phyloP scores from a whole-genome alignment of 1,140 invertebrate species.

The Lepidurus couesii region DNA sequence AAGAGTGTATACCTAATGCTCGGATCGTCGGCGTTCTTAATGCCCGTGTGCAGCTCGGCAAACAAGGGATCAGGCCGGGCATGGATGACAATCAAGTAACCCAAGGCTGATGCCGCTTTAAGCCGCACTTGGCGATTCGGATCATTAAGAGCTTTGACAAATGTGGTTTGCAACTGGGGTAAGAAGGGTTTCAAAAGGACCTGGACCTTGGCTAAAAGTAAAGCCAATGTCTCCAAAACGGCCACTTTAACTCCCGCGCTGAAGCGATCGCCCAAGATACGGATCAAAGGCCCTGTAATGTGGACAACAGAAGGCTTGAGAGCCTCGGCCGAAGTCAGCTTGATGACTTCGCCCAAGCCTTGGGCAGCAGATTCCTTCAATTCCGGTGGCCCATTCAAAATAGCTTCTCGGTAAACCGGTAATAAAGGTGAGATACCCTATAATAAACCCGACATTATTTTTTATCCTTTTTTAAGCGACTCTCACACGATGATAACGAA shows the following conservation, averaged over 20 bases:
- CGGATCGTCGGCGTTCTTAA: conserved; percentile 76
- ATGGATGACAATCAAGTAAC: conserved; percentile 85
- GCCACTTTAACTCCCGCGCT: conserved; percentile 89
- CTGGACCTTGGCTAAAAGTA: conserved; percentile 85
- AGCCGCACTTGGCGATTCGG: conserved; percentile 77
- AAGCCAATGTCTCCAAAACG: conserved; percentile 86
- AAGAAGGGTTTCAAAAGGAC: conserved; percentile 93
- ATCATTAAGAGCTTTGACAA: conserved; percentile 88
- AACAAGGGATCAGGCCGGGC: conserved; percentile 80
- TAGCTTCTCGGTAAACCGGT: conserved; percentile 90
- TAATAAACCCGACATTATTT: conserved; percentile 28
- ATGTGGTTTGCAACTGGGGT: conserved; percentile 96
- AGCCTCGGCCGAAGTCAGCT: conserved; percentile 72
- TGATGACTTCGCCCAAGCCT: conserved; percentile 87
- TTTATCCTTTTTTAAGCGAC: no score
- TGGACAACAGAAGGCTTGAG: conserved; percentile 91
- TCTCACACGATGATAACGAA: no score
- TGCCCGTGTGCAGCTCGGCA: conserved; percentile 77
- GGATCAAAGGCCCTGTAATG: conserved; percentile 94
- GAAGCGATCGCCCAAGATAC: conserved; percentile 94
- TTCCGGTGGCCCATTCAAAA: conserved; percentile 88
- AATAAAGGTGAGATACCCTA: conserved; percentile 86
- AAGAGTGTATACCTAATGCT: conserved; percentile 59
- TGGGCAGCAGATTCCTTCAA: conserved; percentile 92
- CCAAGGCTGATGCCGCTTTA: conserved; percentile 79